Evolutionary conservation across 2,113 vertebrate genomes (phyloP), one percentile per base, ranked within the genome.

Genomic region (Crypturellus undulatus): DNA sequence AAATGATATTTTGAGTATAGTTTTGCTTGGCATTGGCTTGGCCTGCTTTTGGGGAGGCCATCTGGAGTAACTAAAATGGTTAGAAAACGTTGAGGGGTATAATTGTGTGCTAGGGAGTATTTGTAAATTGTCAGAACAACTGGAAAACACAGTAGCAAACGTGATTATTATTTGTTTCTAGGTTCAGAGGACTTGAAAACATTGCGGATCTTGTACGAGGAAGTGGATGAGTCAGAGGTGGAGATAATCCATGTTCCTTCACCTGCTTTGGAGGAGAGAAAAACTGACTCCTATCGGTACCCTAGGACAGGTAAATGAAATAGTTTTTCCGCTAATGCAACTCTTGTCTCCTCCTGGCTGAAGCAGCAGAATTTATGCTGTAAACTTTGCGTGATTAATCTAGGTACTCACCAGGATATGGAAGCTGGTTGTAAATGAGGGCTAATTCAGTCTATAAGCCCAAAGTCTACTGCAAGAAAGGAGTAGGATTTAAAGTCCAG

Each of bases 201-300:
- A 0, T 96, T 99, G 62, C 95, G 98, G 64, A 98, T 99, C 92
- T 96, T 99, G 22, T 99, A 99, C 8, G 99, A 99, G 95, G 99
- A 99, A 79, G 99, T 99, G 40, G 99, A 99, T 42, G 99, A 99
- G 96, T 99, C 99, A 0, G 99, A 99, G 26, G 99, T 99, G 84
- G 99, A 99, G 97, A 97, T 99, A 80, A 99, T 99, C 90, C 99
- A 99, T 2, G 99, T 99, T 71, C 99, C 99, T 8, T 99, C 99
- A 25, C 99, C 99, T 2, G 99, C 99, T 1, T 97, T 99, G 89
- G 99, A 99, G 86, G 99, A 99, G 84, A 98, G 99, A 68, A 99
- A 99, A 97, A 99, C 99, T 2, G 99, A 99, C 26, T 99, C 99
- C 0, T 99, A 99, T 92, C 98, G 99, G 91, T 99, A 99, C 96